A percentile compares a stretch with the other conserved stretches of the same genome.
These are phyloP conservation scores for Micrasema longulum DNA, from an alignment of 1,140 invertebrate genomes.

Conservation along the genomic window DNA sequence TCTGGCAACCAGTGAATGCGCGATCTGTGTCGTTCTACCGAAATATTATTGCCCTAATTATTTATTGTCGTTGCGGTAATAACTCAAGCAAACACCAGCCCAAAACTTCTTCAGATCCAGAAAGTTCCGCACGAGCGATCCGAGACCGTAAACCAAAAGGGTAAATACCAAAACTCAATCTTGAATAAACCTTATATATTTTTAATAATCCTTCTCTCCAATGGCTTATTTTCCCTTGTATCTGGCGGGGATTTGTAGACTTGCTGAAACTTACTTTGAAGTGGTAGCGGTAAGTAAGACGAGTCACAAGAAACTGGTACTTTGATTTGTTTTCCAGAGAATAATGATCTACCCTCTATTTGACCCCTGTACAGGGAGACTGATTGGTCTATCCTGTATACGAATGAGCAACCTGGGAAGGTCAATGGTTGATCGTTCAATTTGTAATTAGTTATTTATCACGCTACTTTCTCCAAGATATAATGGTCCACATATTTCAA, in stretches of 20 bases:
- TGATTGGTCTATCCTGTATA: neutral
- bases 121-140: too few relatives aligned
- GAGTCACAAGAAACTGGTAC: neutral
- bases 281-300: neutral
- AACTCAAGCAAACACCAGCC: conserved; percentile 35
- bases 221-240: neutral
- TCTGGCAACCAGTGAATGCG: neutral
- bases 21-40: conserved; percentile 32
- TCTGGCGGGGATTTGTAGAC: neutral
- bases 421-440: too few relatives aligned
- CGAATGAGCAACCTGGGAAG: too few relatives aligned
- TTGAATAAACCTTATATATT: too few relatives aligned
- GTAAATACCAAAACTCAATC: too few relatives aligned
- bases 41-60: conserved; percentile 53
- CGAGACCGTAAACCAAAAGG: too few relatives aligned
- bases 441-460: too few relatives aligned
- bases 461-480: too few relatives aligned
- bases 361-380: neutral
- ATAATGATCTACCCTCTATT: neutral
- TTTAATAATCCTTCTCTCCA: neutral
- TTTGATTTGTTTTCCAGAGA: conserved; percentile 4
- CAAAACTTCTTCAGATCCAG: neutral
- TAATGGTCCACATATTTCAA: too few relatives aligned
- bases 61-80: conserved; percentile 50
- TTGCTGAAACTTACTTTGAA: conserved; percentile 2